phyloP scores from a whole-genome alignment of 2,888 invertebrate genomes.

The Villa cingulata region DNA sequence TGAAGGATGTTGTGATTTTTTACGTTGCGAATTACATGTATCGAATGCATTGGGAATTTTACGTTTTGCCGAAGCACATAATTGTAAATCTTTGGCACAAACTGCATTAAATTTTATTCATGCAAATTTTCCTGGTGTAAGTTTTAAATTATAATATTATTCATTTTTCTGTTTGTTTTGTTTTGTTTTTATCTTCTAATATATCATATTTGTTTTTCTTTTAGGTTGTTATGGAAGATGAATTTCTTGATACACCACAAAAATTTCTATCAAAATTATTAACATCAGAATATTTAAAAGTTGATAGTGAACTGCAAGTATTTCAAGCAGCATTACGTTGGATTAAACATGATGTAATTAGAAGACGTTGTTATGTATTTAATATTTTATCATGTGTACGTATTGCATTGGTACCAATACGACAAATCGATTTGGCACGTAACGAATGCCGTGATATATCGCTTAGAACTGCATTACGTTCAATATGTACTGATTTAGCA shows the following conservation, averaged over 20 bases:
- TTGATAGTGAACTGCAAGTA: slow-evolving; percentile 82
- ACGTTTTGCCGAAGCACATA: slow-evolving; percentile 82
- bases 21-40: slow-evolving; percentile 70
- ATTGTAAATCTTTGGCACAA: slow-evolving; percentile 61
- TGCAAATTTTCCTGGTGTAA: slow-evolving; percentile 62
- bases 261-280: slow-evolving; percentile 62
- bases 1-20: slow-evolving; percentile 68
- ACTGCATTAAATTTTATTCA: slow-evolving; percentile 71
- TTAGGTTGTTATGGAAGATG: slow-evolving; percentile 48
- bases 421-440: slow-evolving; percentile 62
- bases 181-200: background rate
- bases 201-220: background rate
- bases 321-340: slow-evolving; percentile 76
- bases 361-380: slow-evolving; percentile 69
- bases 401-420: slow-evolving; percentile 67
- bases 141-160: slow-evolving; percentile 33
- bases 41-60: slow-evolving; percentile 82
- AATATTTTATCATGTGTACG: slow-evolving; percentile 72
- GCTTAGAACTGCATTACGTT: slow-evolving; percentile 64
- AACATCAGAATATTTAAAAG: slow-evolving; percentile 71
- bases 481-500: slow-evolving; percentile 62
- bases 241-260: slow-evolving; percentile 70
- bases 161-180: background rate
- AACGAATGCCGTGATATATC: slow-evolving; percentile 68
- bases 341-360: slow-evolving; percentile 67